Percentiles rank a stretch among this genome's conserved stretches.
These are phyloP conservation scores for Parotocinclus haroldoi DNA, from an alignment of 2,797 vertebrate species.

Conservation along the genomic window DNA sequence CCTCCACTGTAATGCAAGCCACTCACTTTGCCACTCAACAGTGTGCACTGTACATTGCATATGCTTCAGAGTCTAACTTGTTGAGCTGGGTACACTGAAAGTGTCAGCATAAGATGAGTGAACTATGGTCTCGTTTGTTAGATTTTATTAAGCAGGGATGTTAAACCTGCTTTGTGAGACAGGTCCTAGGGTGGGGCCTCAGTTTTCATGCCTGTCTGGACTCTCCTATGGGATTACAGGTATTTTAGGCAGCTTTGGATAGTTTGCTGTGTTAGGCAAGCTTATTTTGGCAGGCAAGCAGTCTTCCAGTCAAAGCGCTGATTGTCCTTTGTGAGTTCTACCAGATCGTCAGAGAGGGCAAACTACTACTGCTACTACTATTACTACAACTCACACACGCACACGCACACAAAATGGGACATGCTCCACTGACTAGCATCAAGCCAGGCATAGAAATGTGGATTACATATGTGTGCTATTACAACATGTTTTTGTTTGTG, in stretches of 20 bases:
- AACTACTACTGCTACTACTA: constrained; percentile 55
- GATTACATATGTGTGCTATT: constrained; percentile 15
- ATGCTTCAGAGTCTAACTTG: too few species aligned
- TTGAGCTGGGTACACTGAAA: too few species aligned
- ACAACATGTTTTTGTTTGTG: constrained; percentile 24
- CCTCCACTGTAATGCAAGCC: too few species aligned
- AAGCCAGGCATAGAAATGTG: constrained; percentile 9
- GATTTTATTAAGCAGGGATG: too few species aligned
- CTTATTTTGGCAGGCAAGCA: constrained; percentile 46
- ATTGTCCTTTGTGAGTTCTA: constrained; percentile 74
- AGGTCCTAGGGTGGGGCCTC: too few species aligned
- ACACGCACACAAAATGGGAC: constrained; percentile 14
- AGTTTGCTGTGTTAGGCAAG: constrained; percentile 26
- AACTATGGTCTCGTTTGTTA: too few species aligned
- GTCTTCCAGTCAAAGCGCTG: constrained; percentile 71
- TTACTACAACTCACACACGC: constrained; percentile 4
- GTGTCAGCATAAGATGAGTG: too few species aligned
- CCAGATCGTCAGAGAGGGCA: constrained; percentile 70
- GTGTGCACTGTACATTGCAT: too few species aligned
- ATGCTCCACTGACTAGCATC: constrained; percentile 21
- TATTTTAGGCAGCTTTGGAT: constrained; percentile 5
- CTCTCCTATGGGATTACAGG: not conserved
- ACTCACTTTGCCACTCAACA: too few species aligned
- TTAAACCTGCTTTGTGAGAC: too few species aligned
- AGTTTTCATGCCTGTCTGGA: not conserved